A percentile compares a stretch with the other conserved stretches of the same genome.
Evolutionary conservation across 2,113 vertebrate genomes (phyloP).

Genomic region (Aptenodytes forsteri): DNA sequence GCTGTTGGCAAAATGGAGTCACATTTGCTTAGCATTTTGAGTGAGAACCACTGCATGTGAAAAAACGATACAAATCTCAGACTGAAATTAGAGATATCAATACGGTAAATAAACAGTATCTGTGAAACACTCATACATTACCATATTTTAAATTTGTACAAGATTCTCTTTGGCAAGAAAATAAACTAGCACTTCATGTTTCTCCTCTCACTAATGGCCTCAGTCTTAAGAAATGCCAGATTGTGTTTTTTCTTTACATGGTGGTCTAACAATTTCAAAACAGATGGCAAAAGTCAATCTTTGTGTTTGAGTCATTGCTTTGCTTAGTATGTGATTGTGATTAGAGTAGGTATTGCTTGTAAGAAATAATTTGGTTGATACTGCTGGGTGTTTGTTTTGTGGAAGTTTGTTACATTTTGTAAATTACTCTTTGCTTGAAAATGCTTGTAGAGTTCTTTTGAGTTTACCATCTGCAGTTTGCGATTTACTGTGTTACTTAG

Average conservation of each 20-base stretch:
- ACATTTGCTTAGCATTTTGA: neutral
- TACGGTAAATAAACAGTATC: conserved; percentile 22
- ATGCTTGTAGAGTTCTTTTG: neutral
- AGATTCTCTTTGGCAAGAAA: conserved; percentile 26
- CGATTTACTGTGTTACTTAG: neutral
- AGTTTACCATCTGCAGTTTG: neutral
- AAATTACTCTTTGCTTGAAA: neutral
- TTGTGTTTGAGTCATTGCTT: neutral
- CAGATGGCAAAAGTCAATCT: conserved; percentile 28
- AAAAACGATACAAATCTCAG: neutral
- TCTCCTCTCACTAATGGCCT: conserved; percentile 22
- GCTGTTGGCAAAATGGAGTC: neutral
- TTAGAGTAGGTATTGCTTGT: neutral
- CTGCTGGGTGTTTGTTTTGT: neutral
- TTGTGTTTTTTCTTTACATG: conserved; percentile 13
- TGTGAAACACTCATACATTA: neutral
- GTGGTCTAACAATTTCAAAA: conserved; percentile 39
- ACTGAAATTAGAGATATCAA: neutral
- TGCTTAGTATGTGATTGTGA: neutral
- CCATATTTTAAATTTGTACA: neutral
- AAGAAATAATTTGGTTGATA: neutral
- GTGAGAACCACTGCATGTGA: neutral
- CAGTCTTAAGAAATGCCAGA: conserved; percentile 30
- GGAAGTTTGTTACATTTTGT: neutral
- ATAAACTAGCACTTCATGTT: conserved; percentile 46